Evolutionary conservation across 2,888 invertebrate genomes (phyloP), one percentile per base, ranked within the genome.

Genomic region (Nomada flava): DNA sequence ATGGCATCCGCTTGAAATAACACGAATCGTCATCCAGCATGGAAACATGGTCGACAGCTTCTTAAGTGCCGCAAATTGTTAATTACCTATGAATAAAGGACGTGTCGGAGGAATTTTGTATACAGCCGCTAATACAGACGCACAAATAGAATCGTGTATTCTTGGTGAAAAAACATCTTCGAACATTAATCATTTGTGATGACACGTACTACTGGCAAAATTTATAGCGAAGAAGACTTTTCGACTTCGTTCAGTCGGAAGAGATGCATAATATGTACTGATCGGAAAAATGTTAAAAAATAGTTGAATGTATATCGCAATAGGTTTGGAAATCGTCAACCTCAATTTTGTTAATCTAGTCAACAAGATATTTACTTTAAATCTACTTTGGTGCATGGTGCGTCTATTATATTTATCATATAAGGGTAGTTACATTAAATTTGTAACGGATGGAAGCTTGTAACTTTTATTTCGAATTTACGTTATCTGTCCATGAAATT

Each of bases 1-100:
- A 3, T 36, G 52, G 53, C 18, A 29, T 29, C 44, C 15, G 10
- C 65, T 47, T 44, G 53, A 67, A 62, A 50, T 55, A 62, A 57
- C 65, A 77, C 26, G 3, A 36, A 18, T 29, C 29, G n/a, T 53
- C 76, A 53, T 72, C 72, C 20, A 60, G 65, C 20, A 64, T 63
- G 63, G 50, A 36, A 59, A 64, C 57, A 57, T 67, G 26, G 68
- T 26, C 60, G 75, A 60, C 62, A 18, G 60, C 42, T 62, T 26
- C 68, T 75, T 29, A 42, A 62, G 53, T 69, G 36, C 20, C 29
- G 47, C 55, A 44, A 55, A 76, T 69, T 55, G 55, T 76, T 76
- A 69, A 69, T 69, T 44, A 26, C 53, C 47, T 3, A 4, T 15
- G 69, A 55, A 53, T 47, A 15, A 55, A 77, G 36, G 36, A 65